Percentiles rank a stretch among this genome's conserved stretches.
phyloP scores from a whole-genome alignment of 1,140 invertebrate genomes.

The Saccostrea echinata region DNA sequence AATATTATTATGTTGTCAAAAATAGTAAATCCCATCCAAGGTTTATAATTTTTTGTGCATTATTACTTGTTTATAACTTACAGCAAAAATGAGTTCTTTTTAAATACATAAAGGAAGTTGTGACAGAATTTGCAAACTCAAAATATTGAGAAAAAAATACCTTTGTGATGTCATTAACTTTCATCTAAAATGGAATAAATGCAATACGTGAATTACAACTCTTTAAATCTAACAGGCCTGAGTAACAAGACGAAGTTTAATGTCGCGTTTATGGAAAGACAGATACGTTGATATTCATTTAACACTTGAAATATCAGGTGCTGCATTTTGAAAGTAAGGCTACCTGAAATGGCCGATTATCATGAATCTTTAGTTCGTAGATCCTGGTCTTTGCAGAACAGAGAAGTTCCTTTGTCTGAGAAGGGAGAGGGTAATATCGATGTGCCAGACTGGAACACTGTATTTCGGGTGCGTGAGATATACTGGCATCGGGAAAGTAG shows the following conservation, averaged over 20 bases:
- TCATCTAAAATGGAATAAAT: background rate
- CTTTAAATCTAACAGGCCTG: background rate
- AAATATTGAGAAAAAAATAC: background rate
- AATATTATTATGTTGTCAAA: too few relatives aligned
- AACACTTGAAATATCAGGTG: background rate
- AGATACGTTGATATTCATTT: too few relatives aligned
- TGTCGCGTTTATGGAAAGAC: background rate
- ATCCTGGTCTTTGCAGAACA: background rate
- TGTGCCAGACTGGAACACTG: background rate
- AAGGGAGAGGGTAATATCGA: background rate
- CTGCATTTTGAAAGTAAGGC: background rate
- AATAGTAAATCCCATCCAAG: too few relatives aligned
- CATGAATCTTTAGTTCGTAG: background rate
- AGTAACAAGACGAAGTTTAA: background rate
- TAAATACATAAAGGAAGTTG: too few relatives aligned
- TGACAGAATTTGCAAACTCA: background rate
- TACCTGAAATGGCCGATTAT: constrained; percentile 17
- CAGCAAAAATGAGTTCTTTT: too few relatives aligned
- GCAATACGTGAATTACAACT: background rate
- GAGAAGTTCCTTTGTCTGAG: background rate
- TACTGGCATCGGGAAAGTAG: background rate
- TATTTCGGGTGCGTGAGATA: background rate
- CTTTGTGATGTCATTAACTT: constrained; percentile 18
- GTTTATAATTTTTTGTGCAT: too few relatives aligned
- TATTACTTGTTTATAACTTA: too few relatives aligned